A percentile compares a stretch with the other conserved stretches of the same genome.
These are phyloP conservation scores for Tetragnatha versicolor DNA, from an alignment of 1,140 invertebrate species.

Conservation along the genomic window DNA sequence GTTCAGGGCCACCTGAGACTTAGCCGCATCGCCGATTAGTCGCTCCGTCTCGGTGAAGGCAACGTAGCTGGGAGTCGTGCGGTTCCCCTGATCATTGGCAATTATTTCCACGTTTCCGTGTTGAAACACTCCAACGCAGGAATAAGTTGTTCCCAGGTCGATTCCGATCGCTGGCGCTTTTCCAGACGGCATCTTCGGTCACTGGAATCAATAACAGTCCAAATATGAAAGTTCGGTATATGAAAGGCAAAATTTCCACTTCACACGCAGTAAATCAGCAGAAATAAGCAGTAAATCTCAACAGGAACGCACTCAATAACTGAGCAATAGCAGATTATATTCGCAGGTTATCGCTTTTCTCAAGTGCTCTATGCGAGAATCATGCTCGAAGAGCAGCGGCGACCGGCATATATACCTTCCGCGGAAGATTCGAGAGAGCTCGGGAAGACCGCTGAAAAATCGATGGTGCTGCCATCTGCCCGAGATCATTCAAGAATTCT, in stretches of 20 bases:
- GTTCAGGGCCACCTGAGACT: constrained; percentile 77
- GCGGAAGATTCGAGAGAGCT: too few species aligned
- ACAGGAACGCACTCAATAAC: not conserved
- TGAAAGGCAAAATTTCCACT: too few species aligned
- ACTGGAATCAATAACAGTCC: too few species aligned
- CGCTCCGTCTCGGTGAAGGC: constrained; percentile 97
- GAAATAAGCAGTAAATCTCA: too few species aligned
- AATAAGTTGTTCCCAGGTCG: constrained; percentile 69
- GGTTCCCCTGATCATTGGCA: constrained; percentile 96
- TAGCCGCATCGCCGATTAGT: constrained; percentile 96
- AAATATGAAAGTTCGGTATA: constrained; percentile 79
- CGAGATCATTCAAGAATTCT: too few species aligned
- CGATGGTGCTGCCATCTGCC: constrained; percentile 21
- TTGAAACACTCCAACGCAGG: constrained; percentile 70
- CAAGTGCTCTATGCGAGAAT: too few species aligned
- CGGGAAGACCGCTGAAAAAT: too few species aligned
- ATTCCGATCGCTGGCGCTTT: constrained; percentile 65
- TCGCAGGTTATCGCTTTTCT: too few species aligned
- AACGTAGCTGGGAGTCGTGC: constrained; percentile 96
- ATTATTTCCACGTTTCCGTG: constrained; percentile 96
- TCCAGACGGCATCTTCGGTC: constrained; percentile 28
- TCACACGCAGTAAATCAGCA: not conserved
- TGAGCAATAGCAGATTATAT: too few species aligned
- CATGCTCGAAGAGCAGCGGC: too few species aligned
- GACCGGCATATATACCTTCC: too few species aligned